These are phyloP conservation scores for Yasuhikotakia modesta DNA, from an alignment of 2,797 vertebrate species.

Conservation along the genomic window DNA sequence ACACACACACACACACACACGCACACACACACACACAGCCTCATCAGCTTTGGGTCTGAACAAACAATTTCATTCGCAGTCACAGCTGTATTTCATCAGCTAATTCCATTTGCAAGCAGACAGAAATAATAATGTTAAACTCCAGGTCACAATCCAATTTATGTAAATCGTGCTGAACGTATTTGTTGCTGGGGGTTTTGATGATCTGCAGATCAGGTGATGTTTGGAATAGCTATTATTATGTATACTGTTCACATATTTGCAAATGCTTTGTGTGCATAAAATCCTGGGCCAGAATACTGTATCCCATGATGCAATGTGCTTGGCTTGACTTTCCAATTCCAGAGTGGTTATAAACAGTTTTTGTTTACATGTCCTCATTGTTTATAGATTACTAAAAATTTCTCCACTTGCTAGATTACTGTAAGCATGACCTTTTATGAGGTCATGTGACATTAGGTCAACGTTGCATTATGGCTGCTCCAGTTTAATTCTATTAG, in stretches of 20 bases:
- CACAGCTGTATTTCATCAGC: slow-evolving; percentile 69
- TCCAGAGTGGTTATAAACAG: no score
- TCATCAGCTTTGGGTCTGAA: slow-evolving; percentile 16
- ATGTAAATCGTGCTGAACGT: background rate
- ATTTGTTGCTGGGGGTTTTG: background rate
- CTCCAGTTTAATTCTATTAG: no score
- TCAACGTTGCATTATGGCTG: no score
- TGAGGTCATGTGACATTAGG: no score
- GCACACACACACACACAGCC: background rate
- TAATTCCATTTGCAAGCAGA: slow-evolving; percentile 38
- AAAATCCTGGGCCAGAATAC: background rate
- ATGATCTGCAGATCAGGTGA: background rate
- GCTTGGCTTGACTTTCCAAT: no score
- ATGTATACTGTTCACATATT: background rate
- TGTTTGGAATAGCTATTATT: background rate
- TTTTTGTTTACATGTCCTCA: no score
- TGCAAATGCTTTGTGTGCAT: background rate
- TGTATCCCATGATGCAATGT: background rate
- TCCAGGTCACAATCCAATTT: background rate
- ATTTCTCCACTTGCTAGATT: no score
- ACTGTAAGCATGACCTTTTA: no score
- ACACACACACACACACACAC: no score
- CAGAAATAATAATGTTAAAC: slow-evolving; percentile 15
- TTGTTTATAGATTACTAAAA: no score
- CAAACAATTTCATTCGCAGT: slow-evolving; percentile 11